Evolutionary conservation across 35 echinoderm and acorn worm species (phyloP).

Genomic region (Nesometra sesokonis): DNA sequence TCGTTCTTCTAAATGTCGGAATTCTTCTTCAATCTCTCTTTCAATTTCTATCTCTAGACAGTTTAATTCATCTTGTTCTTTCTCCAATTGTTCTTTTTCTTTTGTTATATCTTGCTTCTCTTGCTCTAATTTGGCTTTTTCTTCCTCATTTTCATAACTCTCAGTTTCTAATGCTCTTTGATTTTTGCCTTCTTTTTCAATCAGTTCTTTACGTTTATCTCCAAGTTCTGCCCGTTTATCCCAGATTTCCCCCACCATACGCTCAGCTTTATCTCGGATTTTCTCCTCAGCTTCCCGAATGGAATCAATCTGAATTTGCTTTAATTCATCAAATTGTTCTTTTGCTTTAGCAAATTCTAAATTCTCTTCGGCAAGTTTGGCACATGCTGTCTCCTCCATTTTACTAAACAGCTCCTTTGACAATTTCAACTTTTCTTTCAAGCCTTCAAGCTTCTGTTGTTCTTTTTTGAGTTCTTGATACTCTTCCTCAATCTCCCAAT

Average conservation of each 20-base stretch:
- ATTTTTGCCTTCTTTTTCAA: slow-evolving; percentile 36
- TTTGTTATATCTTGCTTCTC: slow-evolving; percentile 33
- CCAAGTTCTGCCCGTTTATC: slow-evolving; percentile 56
- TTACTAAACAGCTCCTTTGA: slow-evolving; percentile 40
- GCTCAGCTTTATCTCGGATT: slow-evolving; percentile 71
- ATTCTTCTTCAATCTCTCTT: slow-evolving; percentile 75
- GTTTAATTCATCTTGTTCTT: slow-evolving; percentile 45
- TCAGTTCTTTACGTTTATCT: slow-evolving; percentile 41
- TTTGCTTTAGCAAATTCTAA: slow-evolving; percentile 64
- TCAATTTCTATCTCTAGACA: slow-evolving; percentile 56
- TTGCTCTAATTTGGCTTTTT: slow-evolving; percentile 28
- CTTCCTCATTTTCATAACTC: slow-evolving; percentile 40
- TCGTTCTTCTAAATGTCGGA: slow-evolving; percentile 51
- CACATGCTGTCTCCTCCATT: slow-evolving; percentile 55
- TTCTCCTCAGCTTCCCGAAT: slow-evolving; percentile 79
- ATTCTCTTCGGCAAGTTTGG: slow-evolving; percentile 52
- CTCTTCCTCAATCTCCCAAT: slow-evolving; percentile 74
- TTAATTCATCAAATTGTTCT: slow-evolving; percentile 69
- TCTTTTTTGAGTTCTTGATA: slow-evolving; percentile 66
- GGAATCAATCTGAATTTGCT: slow-evolving; percentile 66
- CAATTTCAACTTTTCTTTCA: slow-evolving; percentile 61
- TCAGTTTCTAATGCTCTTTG: slow-evolving; percentile 13
- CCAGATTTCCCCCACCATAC: slow-evolving; percentile 63
- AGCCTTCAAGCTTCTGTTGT: slow-evolving; percentile 71
- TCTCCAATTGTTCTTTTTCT: slow-evolving; percentile 42